phyloP scores from a whole-genome alignment of 2,888 invertebrate genomes.

The Caenorhabditis macrosperma region DNA sequence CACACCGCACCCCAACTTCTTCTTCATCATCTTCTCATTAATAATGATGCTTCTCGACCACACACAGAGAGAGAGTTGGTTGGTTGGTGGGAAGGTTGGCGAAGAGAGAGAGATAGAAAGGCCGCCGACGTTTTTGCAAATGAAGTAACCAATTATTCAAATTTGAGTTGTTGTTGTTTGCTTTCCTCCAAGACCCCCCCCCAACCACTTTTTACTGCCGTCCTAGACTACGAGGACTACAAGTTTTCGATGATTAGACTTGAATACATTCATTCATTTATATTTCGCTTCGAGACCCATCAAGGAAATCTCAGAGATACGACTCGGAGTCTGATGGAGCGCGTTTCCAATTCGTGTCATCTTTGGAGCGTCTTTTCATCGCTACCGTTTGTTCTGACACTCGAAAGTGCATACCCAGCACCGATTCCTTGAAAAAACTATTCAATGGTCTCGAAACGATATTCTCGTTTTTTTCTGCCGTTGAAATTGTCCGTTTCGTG shows the following conservation, averaged over 20 bases:
- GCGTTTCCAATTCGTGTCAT: neutral
- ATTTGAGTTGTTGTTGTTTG: conserved; percentile 46
- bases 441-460: too few species aligned
- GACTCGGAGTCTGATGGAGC: too few species aligned
- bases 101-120: neutral
- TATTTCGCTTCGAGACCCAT: too few species aligned
- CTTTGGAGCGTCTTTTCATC: too few species aligned
- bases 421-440: too few species aligned
- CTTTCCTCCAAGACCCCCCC: conserved; percentile 6
- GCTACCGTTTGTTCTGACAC: too few species aligned
- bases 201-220: neutral
- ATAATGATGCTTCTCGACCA: neutral
- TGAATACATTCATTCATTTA: neutral
- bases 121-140: conserved; percentile 29
- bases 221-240: neutral
- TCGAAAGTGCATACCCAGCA: too few species aligned
- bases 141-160: conserved; percentile 57
- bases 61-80: too few species aligned
- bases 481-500: too few species aligned
- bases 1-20: neutral
- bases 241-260: neutral
- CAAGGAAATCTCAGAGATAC: too few species aligned
- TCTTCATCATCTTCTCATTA: conserved; percentile 8
- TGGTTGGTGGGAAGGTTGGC: neutral
- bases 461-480: too few species aligned